Base-by-base conservation (phyloP, 2,888 invertebrate genomes). In the Polyploca ridens region DNA sequence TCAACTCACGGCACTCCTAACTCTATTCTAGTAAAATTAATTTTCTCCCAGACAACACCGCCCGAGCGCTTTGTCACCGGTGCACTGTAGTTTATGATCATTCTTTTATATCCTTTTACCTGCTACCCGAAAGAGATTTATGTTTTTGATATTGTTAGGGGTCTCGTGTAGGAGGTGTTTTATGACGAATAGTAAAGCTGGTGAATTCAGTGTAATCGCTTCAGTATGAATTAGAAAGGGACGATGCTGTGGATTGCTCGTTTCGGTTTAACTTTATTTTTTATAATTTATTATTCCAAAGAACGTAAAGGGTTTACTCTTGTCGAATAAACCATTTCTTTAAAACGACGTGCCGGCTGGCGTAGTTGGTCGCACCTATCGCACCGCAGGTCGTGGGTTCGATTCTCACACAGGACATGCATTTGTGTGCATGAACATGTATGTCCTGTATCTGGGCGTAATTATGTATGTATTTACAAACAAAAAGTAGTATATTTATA, bases 111-210 rank as follows among this genome's bases (percentile, higher is more conserved):
- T 60, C 54, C 54, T 54, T 49, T 49, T 54, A 54, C 54, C 54
- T 61, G 13, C 61, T 61, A 61, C 61, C 61, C 41, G 61, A 19
- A 16, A 19, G 41, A 61, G 61, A 61, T 61, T 61, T 44, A 61
- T 61, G 61, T 27, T 41, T 61, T 16, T 27, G 61, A 61, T 41
- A 61, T 61, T 41, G 61, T 61, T 41, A 14, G 41, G 41, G 44
- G 41, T 13, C 46, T 19, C 41, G 27, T 61, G 60, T 60, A 41
- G 16, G n/a, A 35, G 33, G 58, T 11, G 38, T 33, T 38, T 60
- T 60, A 60, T 60, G 16, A 35, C 16, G 59, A 16, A 60, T 60
- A 35, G 14, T 58, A 19, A 33, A 58, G 33, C 35, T 35, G 35
- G 33, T 58, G 58, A n/a, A 46, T 19, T 58, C 0, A 33, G 35